A percentile compares a stretch with the other conserved stretches of the same genome.
Evolutionary conservation across 2,797 vertebrate genomes (phyloP).

Genomic region (Scyliorhinus canicula): DNA sequence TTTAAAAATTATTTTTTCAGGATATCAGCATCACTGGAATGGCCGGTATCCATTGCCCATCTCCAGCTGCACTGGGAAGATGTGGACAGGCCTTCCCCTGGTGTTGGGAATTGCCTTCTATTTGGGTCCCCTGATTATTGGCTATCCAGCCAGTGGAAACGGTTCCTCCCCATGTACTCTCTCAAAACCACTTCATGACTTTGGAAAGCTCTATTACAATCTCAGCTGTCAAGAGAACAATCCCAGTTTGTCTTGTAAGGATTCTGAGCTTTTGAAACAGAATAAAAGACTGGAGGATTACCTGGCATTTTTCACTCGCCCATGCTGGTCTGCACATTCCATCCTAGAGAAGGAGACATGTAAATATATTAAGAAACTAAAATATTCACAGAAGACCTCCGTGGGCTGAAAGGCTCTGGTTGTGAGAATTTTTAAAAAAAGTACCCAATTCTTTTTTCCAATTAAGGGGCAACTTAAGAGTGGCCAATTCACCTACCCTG

Average conservation of each 20-base stretch:
- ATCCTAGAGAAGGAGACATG: neutral
- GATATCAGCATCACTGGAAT: neutral
- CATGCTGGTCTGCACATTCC: constrained; percentile 80
- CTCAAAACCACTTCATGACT: neutral
- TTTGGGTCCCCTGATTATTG: too few relatives aligned
- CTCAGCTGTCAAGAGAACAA: neutral
- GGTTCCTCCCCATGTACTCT: neutral
- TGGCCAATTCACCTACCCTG: too few relatives aligned
- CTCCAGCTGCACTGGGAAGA: neutral
- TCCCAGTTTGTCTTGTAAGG: neutral
- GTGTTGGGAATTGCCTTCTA: neutral
- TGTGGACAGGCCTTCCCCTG: neutral
- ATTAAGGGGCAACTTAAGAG: too few relatives aligned
- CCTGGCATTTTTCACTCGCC: constrained; percentile 96
- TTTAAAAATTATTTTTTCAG: neutral
- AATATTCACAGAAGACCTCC: neutral
- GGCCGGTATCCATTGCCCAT: neutral
- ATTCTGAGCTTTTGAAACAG: neutral
- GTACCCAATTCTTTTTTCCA: too few relatives aligned
- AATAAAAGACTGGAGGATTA: constrained; percentile 49
- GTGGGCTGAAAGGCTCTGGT: too few relatives aligned
- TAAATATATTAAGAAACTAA: neutral
- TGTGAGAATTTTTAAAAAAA: too few relatives aligned
- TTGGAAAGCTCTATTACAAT: neutral
- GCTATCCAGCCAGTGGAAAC: neutral